Conservation (phyloP, 2,888 invertebrate species). For the Tenthredo mesomela region DNA sequence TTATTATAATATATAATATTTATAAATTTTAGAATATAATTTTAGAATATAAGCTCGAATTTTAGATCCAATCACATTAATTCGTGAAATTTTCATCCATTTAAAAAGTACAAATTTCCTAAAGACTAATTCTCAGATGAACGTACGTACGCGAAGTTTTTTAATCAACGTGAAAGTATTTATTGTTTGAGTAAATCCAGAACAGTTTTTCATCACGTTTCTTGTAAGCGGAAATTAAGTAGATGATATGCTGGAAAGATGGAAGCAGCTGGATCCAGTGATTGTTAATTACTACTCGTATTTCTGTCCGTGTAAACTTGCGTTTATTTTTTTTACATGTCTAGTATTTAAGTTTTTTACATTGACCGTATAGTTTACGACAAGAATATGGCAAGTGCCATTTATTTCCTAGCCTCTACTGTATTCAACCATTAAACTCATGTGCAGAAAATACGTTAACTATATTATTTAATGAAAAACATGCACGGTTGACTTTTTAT, state of each 20-base stretch:
- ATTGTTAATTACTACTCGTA: neutral
- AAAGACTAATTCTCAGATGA: neutral
- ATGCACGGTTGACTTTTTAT: neutral
- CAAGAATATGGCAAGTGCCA: slow-evolving; percentile 33
- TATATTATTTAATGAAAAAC: neutral
- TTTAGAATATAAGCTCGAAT: neutral
- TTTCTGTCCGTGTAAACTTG: neutral
- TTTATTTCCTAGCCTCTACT: neutral
- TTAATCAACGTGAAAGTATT: neutral
- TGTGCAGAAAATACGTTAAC: neutral
- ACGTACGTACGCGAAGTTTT: neutral
- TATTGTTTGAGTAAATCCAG: neutral
- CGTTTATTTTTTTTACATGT: neutral
- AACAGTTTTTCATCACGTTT: neutral
- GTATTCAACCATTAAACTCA: neutral
- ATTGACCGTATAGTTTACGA: neutral
- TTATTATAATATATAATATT: neutral
- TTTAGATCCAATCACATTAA: neutral
- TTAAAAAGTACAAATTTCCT: neutral
- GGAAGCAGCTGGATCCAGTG: neutral
- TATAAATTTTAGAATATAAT: neutral
- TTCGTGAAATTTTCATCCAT: neutral
- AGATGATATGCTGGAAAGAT: neutral
- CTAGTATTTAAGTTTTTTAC: neutral
- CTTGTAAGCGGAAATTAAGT: neutral